A percentile compares a stretch with the other conserved stretches of the same genome.
Evolutionary conservation across 2,888 invertebrate genomes (phyloP).

Genomic region (Trissonchulus latispiculum): DNA sequence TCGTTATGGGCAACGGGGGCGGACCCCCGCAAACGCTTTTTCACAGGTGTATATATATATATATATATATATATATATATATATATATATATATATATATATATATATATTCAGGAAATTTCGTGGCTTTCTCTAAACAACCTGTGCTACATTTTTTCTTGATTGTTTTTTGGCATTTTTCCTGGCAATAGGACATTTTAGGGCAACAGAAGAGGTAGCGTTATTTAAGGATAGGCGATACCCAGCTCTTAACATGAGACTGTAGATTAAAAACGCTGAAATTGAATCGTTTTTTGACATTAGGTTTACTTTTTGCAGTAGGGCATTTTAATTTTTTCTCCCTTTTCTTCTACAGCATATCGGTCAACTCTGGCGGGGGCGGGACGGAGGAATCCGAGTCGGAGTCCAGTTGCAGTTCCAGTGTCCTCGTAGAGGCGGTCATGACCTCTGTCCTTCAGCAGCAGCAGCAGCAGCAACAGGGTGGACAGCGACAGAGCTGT

Average conservation of each 20-base stretch:
- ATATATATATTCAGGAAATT: not conserved
- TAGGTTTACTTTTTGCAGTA: too few species aligned
- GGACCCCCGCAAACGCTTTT: not conserved
- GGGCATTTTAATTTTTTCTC: too few species aligned
- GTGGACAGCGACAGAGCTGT: too few species aligned
- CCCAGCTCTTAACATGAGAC: too few species aligned
- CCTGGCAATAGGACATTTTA: too few species aligned
- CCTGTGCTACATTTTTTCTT: too few species aligned
- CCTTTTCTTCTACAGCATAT: not conserved
- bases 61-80: not conserved
- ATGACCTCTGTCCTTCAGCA: not conserved
- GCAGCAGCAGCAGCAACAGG: not conserved
- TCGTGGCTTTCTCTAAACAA: not conserved
- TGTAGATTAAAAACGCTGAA: too few species aligned
- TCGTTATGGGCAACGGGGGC: not conserved
- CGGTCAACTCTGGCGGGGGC: not conserved
- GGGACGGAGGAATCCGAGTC: not conserved
- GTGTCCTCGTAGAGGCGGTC: too few species aligned
- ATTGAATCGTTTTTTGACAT: too few species aligned
- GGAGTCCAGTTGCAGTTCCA: not conserved
- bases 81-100: not conserved
- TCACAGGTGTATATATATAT: not conserved
- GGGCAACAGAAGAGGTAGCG: too few species aligned
- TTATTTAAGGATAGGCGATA: too few species aligned
- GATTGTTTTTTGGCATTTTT: too few species aligned